Conservation (phyloP, 1,140 invertebrate genomes). For the Drosophila dunni region DNA sequence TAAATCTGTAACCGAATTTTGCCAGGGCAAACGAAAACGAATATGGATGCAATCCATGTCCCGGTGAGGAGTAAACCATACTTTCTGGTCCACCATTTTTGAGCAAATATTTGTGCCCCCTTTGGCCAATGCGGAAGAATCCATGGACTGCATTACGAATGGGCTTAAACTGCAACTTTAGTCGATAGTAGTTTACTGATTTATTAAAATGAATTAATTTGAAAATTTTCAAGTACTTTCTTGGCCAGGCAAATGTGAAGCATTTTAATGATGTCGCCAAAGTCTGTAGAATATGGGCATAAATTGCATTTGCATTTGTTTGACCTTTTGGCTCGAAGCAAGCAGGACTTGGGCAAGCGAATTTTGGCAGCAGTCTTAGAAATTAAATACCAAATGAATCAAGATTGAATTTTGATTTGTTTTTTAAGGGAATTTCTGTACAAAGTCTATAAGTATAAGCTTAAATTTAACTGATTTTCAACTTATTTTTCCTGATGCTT, state of each 20-base stretch:
- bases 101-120: conserved; percentile 22
- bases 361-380: too few species aligned
- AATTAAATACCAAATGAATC: neutral
- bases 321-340: conserved; percentile 56
- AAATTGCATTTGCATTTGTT: conserved; percentile 66
- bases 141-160: conserved; percentile 38
- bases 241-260: conserved; percentile 53
- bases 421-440: too few species aligned
- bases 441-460: neutral
- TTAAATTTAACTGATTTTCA: neutral
- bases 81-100: conserved; percentile 38
- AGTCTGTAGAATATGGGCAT: conserved; percentile 27
- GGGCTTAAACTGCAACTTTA: neutral
- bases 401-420: neutral
- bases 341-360: too few species aligned
- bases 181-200: conserved; percentile 29
- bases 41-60: conserved; percentile 48
- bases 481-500: too few species aligned
- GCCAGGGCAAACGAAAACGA: conserved; percentile 26
- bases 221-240: conserved; percentile 60
- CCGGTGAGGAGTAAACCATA: conserved; percentile 31
- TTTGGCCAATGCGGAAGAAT: conserved; percentile 70
- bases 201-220: conserved; percentile 83
- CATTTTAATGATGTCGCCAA: conserved; percentile 75
- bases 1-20: conserved; percentile 78